Evolutionary conservation across 2,888 invertebrate genomes (phyloP), one percentile per base, ranked within the genome.

Genomic region (Campoplex capitator): DNA sequence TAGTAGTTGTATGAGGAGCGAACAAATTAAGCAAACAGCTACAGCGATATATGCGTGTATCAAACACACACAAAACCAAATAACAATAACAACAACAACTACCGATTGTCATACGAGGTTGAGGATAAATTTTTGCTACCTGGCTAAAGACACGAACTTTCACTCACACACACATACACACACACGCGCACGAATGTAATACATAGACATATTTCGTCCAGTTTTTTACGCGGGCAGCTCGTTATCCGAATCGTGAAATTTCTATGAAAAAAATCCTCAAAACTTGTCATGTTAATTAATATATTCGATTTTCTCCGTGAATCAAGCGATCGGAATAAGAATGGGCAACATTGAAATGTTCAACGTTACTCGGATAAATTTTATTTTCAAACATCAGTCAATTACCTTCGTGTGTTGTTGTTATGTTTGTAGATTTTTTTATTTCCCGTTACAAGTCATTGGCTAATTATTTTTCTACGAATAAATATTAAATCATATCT

Each of bases 141-240:
- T 81, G 76, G 77, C 76, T 62, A 42, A 16, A 45, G 77, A 62
- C 42, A 35, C 65, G 42, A 11, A 38, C 65, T 73, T 38, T 54
- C 54, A 76, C 16, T 42, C 23, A 75, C 28, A 74, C 7, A 73
- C 32, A 71, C 28, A 38, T 32, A 74, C 23, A 68, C 58, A 68
- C n/a, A 79, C 68, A 76, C 74, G 79, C 45, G 42, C 13, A 85
- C 3, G 13, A 16, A 62, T 6, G 23, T 1, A 1, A 58, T 11
- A 58, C 28, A 58, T 32, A 92, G 88, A 89, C 86, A 90, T 89
- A 91, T 90, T 91, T 91, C 90, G 92, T 92, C 91, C 92, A 92
- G 91, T 92, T 92, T 92, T 92, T 92, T 92, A 92, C 92, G 90
- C 91, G 90, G 91, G 91, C 92, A 90, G 89, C 89, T 91, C 91